Conservation (phyloP, 2,888 invertebrate species). For the Pterostichus niger region DNA sequence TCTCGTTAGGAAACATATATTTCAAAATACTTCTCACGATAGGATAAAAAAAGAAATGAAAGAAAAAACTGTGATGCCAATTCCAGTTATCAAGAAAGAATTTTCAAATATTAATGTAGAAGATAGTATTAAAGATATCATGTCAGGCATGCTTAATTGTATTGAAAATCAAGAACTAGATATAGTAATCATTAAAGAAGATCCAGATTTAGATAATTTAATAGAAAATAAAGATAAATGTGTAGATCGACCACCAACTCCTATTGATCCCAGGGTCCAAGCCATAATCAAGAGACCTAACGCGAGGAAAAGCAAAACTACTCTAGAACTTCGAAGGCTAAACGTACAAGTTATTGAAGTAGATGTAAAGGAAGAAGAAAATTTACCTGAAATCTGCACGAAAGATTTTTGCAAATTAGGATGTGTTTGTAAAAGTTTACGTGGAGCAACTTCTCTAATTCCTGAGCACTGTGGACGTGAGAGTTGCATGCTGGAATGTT, state of each 20-base stretch:
- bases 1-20: slow-evolving; percentile 75
- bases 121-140: slow-evolving; percentile 72
- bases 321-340: slow-evolving; percentile 80
- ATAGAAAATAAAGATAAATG: slow-evolving; percentile 72
- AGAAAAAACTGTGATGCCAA: neutral
- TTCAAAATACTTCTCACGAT: slow-evolving; percentile 1
- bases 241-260: slow-evolving; percentile 39
- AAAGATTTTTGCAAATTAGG: slow-evolving; percentile 82
- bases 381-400: slow-evolving; percentile 75
- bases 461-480: slow-evolving; percentile 82
- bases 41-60: slow-evolving; percentile 4
- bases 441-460: slow-evolving; percentile 74
- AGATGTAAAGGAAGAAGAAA: slow-evolving; percentile 73
- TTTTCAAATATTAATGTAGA: slow-evolving; percentile 68
- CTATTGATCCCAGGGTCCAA: slow-evolving; percentile 57
- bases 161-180: slow-evolving; percentile 82
- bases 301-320: slow-evolving; percentile 68
- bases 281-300: slow-evolving; percentile 53
- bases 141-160: slow-evolving; percentile 80
- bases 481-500: slow-evolving; percentile 82
- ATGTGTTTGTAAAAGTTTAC: slow-evolving; percentile 83
- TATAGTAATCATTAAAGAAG: slow-evolving; percentile 78
- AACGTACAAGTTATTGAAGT: slow-evolving; percentile 84
- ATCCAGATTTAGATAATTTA: slow-evolving; percentile 71
- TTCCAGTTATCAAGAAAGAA: neutral